Evolutionary conservation across 2,797 vertebrate species (phyloP).

Genomic region (Passerculus sandwichensis): DNA sequence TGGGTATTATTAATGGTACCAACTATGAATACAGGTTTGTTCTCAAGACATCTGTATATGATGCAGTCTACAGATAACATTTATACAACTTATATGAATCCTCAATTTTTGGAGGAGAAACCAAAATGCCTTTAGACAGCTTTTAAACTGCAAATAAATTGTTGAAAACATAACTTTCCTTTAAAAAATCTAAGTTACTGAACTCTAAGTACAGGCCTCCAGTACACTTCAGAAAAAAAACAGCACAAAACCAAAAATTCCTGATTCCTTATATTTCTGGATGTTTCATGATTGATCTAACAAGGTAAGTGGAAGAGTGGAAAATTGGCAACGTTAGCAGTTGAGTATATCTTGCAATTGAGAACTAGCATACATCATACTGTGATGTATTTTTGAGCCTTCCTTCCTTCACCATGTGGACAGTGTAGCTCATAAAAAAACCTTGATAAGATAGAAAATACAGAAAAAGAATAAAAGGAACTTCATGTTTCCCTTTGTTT

Average conservation of each 20-base stretch:
- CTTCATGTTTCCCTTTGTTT: not conserved
- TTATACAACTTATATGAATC: not conserved
- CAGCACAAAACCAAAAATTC: not conserved
- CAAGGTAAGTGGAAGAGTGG: conserved; percentile 25
- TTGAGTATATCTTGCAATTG: not conserved
- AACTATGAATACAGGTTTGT: not conserved
- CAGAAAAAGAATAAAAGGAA: not conserved
- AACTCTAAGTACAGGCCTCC: not conserved
- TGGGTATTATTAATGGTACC: not conserved
- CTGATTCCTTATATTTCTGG: not conserved
- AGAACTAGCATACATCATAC: conserved; percentile 18
- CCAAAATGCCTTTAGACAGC: not conserved
- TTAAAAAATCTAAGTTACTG: not conserved
- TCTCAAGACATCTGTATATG: not conserved
- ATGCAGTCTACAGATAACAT: not conserved
- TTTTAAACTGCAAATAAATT: not conserved
- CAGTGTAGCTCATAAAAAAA: not conserved
- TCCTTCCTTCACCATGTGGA: conserved; percentile 10
- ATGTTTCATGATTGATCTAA: conserved; percentile 40
- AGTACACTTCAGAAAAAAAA: not conserved
- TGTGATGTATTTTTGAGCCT: conserved; percentile 21
- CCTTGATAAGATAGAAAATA: not conserved
- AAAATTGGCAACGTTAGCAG: conserved; percentile 44
- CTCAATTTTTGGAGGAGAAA: not conserved
- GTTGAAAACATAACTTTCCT: not conserved